These are phyloP conservation scores for Sminthurides aquaticus DNA, from an alignment of 2,888 invertebrate genomes.

Conservation along the genomic window DNA sequence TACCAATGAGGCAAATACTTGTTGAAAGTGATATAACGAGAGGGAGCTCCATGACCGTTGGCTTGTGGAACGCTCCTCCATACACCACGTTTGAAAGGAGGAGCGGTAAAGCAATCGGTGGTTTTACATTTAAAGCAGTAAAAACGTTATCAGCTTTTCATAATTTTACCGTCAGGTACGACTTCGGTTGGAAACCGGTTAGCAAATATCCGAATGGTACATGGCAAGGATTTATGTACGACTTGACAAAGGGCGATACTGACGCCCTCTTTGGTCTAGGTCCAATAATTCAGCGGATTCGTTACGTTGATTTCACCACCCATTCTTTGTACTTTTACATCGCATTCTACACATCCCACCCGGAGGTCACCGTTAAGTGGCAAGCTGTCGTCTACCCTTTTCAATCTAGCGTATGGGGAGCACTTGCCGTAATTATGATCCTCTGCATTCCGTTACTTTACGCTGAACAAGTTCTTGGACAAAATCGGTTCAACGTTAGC, in stretches of 20 bases:
- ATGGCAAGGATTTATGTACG: constrained; percentile 10
- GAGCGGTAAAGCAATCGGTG: neutral
- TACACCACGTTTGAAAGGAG: neutral
- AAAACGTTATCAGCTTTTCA: neutral
- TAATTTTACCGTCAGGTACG: neutral
- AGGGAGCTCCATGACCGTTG: no score
- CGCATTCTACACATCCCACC: constrained; percentile 6
- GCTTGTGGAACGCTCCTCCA: neutral
- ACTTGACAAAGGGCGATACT: neutral
- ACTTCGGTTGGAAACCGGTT: neutral
- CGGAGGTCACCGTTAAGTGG: constrained; percentile 8
- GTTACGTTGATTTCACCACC: constrained; percentile 3
- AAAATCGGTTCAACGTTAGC: neutral
- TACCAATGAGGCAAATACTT: neutral
- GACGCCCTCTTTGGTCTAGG: neutral
- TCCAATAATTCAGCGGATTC: neutral
- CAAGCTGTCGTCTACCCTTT: constrained; percentile 15
- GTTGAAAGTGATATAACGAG: neutral
- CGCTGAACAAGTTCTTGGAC: neutral
- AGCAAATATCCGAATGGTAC: constrained; percentile 8
- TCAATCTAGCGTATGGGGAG: constrained; percentile 6
- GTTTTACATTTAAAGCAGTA: neutral
- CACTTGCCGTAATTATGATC: neutral
- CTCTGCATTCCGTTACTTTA: constrained; percentile 5
- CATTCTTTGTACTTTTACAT: neutral